Conservation (phyloP, 2,797 vertebrate species). For the Meriones psammophilus region DNA sequence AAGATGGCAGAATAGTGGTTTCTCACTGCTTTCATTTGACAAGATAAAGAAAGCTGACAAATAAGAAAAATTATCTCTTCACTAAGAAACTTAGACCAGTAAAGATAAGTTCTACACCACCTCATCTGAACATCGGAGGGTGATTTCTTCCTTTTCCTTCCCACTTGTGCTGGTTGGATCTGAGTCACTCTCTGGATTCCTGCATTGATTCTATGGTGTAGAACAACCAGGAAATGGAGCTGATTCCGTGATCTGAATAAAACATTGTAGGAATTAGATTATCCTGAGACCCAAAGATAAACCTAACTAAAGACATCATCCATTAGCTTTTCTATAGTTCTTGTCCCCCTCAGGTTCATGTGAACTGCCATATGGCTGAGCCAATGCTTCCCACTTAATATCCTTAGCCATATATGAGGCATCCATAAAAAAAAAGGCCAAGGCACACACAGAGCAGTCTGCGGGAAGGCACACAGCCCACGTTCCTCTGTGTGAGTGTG, state of each 20-base stretch:
- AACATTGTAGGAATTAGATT: background rate
- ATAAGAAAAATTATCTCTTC: background rate
- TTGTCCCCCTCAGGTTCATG: background rate
- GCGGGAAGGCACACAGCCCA: background rate
- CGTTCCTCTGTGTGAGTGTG: background rate
- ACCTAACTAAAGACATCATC: background rate
- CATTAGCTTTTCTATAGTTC: background rate
- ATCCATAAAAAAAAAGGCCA: background rate
- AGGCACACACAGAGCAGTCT: background rate
- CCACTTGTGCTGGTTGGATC: background rate
- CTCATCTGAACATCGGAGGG: constrained; percentile 62
- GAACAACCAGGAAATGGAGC: constrained; percentile 34
- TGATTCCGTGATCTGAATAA: background rate
- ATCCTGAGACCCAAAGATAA: background rate
- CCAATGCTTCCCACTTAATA: background rate
- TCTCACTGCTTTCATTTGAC: background rate
- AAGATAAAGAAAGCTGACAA: background rate
- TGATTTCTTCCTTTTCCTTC: background rate
- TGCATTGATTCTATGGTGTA: background rate
- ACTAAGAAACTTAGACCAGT: constrained; percentile 48
- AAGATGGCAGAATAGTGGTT: constrained; percentile 56
- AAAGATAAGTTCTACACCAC: accelerated
- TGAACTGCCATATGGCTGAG: background rate
- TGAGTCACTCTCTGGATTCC: constrained; percentile 65
- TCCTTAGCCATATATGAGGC: background rate